A percentile compares a stretch with the other conserved stretches of the same genome.
Evolutionary conservation across 2,113 vertebrate genomes (phyloP).

Genomic region (Psephotus haematonotus): DNA sequence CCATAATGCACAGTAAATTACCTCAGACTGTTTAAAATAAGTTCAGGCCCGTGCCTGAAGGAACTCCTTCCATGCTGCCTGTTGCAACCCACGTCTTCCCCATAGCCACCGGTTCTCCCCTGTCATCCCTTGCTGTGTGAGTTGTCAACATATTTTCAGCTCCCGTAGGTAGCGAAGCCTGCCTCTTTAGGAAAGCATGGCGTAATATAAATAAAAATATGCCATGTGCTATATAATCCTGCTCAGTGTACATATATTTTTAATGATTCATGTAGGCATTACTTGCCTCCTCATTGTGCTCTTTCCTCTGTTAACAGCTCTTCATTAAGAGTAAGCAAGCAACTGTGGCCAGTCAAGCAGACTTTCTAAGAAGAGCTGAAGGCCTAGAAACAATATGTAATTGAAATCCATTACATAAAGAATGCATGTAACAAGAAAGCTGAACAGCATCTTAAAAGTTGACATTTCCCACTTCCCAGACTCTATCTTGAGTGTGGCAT

Average conservation of each 20-base stretch:
- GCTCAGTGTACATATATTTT: background rate
- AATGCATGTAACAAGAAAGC: conserved; percentile 6
- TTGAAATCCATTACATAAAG: conserved; percentile 47
- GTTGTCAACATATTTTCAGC: background rate
- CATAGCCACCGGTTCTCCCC: background rate
- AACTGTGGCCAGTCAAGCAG: conserved; percentile 43
- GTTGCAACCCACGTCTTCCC: background rate
- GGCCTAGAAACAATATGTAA: background rate
- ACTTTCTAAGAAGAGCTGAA: background rate
- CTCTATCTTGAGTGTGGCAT: conserved; percentile 18
- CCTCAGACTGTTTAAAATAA: background rate
- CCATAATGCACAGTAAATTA: background rate
- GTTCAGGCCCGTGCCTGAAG: background rate
- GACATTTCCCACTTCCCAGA: conserved; percentile 47
- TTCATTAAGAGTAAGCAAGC: conserved; percentile 41
- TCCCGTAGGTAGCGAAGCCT: background rate
- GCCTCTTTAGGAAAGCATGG: background rate
- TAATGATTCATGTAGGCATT: background rate
- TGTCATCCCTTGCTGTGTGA: background rate
- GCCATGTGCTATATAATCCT: background rate
- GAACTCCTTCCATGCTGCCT: background rate
- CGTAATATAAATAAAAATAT: conserved; percentile 6
- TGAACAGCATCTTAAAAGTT: conserved; percentile 54
- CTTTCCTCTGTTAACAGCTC: conserved; percentile 43
- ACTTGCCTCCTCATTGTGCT: background rate